Percentiles rank a stretch among this genome's conserved stretches.
phyloP scores from a whole-genome alignment of 2,888 invertebrate species.

The Scaptomyza caliginosa region DNA sequence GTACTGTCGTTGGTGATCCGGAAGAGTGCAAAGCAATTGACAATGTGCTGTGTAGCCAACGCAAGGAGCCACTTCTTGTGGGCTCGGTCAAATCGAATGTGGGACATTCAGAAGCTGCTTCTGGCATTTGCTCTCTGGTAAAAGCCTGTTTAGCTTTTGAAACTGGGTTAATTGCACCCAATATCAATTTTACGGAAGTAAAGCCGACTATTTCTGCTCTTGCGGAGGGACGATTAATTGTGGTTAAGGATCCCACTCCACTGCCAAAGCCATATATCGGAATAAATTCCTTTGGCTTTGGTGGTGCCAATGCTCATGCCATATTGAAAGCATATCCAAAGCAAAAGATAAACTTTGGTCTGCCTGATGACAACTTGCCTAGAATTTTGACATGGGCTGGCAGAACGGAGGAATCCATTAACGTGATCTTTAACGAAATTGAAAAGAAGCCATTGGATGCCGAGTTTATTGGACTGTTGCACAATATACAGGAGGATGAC shows the following conservation, averaged over 20 bases:
- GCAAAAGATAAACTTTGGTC: slow-evolving; percentile 85
- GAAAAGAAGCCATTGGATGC: slow-evolving; percentile 87
- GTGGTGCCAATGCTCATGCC: slow-evolving; percentile 91
- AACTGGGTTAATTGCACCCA: slow-evolving; percentile 91
- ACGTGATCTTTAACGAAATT: slow-evolving; percentile 87
- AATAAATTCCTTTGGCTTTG: slow-evolving; percentile 97
- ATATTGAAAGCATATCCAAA: slow-evolving; percentile 74
- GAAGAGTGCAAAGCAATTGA: slow-evolving; percentile 94
- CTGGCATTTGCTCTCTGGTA: slow-evolving; percentile 92
- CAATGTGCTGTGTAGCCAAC: slow-evolving; percentile 89
- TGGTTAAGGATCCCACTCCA: slow-evolving; percentile 89
- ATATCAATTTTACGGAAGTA: slow-evolving; percentile 90
- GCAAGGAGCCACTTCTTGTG: slow-evolving; percentile 91
- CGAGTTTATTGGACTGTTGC: slow-evolving; percentile 87
- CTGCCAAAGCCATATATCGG: slow-evolving; percentile 91
- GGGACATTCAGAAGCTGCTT: slow-evolving; percentile 95
- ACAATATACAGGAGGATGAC: slow-evolving; percentile 86
- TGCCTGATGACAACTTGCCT: slow-evolving; percentile 88
- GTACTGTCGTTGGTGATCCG: slow-evolving; percentile 94
- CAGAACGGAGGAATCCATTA: slow-evolving; percentile 91
- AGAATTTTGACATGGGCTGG: slow-evolving; percentile 91
- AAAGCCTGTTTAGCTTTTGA: slow-evolving; percentile 94
- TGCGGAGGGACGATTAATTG: slow-evolving; percentile 87
- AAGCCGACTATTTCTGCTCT: slow-evolving; percentile 87
- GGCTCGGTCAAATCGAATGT: slow-evolving; percentile 97